Conservation (phyloP, 2,797 vertebrate species). For the Acanthornis magna region DNA sequence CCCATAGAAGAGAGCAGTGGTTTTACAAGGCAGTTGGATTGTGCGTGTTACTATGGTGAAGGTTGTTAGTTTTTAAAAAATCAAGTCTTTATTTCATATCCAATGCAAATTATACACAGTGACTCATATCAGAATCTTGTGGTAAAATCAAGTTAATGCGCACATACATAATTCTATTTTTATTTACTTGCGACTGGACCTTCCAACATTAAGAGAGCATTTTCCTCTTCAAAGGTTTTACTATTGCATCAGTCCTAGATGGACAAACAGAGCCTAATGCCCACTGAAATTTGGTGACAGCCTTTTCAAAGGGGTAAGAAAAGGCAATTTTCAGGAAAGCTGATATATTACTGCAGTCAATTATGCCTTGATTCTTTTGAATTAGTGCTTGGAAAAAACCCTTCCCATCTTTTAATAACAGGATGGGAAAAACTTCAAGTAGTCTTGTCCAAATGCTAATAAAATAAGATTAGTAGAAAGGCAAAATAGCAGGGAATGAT, state of each 20-base stretch:
- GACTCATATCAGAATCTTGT: slow-evolving; percentile 23
- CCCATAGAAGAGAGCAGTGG: neutral
- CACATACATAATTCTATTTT: neutral
- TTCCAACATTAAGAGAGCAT: neutral
- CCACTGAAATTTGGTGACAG: neutral
- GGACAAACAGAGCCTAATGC: neutral
- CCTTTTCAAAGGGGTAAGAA: slow-evolving; percentile 1
- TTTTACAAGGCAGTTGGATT: slow-evolving; percentile 20
- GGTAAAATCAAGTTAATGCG: slow-evolving; percentile 30
- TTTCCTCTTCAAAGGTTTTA: neutral
- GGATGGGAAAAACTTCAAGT: slow-evolving; percentile 4
- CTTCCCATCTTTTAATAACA: slow-evolving; percentile 1
- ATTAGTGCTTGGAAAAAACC: neutral
- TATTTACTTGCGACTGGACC: slow-evolving; percentile 6
- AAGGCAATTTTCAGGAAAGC: slow-evolving; percentile 22
- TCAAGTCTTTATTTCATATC: slow-evolving; percentile 33
- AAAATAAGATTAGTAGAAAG: slow-evolving; percentile 19
- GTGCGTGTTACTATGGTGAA: slow-evolving; percentile 56
- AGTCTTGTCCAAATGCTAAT: slow-evolving; percentile 33
- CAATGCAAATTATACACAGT: slow-evolving; percentile 38
- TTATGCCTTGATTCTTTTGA: slow-evolving; percentile 1
- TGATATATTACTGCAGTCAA: neutral
- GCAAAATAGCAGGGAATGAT: neutral
- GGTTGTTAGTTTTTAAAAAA: neutral
- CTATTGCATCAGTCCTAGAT: neutral